Percentiles rank a stretch among this genome's conserved stretches.
Conservation (phyloP, 2,888 invertebrate genomes). For the Philopedon plagiatum region DNA sequence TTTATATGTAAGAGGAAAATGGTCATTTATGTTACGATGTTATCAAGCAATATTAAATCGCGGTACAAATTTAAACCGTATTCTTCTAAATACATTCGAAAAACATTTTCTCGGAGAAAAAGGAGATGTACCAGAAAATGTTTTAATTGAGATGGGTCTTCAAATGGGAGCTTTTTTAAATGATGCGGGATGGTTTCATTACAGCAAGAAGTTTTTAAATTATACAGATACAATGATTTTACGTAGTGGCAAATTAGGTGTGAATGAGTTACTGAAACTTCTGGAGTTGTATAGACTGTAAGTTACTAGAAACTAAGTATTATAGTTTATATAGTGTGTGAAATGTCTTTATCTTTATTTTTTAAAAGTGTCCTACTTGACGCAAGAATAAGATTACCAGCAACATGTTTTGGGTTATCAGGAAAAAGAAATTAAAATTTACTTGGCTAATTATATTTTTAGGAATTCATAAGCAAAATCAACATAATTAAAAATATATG, state of each 20-base stretch:
- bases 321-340: no score
- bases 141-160: constrained; percentile 62
- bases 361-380: no score
- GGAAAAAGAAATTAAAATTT: no score
- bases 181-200: constrained; percentile 90
- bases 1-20: constrained; percentile 78
- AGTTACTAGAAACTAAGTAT: constrained; percentile 53
- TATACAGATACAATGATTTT: constrained; percentile 75
- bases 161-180: constrained; percentile 82
- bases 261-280: constrained; percentile 68
- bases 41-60: constrained; percentile 75
- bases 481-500: no score
- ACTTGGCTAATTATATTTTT: no score
- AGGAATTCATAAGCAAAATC: no score
- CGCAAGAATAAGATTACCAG: no score
- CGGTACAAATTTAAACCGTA: constrained; percentile 63
- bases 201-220: constrained; percentile 81
- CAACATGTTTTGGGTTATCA: no score
- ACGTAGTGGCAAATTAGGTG: constrained; percentile 71
- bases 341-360: no score
- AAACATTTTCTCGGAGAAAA: constrained; percentile 43
- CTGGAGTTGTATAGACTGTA: constrained; percentile 91
- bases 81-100: constrained; percentile 61
- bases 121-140: background rate
- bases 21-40: constrained; percentile 78